phyloP scores from a whole-genome alignment of 2,797 vertebrate species.

The Danio albolineatus region DNA sequence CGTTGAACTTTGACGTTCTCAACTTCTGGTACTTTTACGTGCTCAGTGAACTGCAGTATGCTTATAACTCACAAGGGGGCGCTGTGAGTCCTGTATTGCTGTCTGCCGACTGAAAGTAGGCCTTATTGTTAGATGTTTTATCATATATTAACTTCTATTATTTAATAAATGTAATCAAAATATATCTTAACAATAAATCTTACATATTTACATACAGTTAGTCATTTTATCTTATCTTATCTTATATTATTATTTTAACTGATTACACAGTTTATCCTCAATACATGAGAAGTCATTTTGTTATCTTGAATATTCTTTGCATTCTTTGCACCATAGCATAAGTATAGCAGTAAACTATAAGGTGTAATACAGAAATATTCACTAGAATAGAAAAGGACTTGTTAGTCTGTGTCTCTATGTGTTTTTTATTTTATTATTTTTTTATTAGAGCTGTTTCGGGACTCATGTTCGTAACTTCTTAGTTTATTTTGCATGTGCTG shows the following conservation, averaged over 20 bases:
- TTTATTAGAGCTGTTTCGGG: background rate
- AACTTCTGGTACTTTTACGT: background rate
- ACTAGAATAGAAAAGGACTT: background rate
- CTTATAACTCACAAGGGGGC: slow-evolving; percentile 29
- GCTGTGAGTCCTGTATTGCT: background rate
- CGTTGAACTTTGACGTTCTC: too few relatives aligned
- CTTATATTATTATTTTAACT: too few relatives aligned
- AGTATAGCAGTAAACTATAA: background rate
- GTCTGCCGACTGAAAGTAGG: background rate
- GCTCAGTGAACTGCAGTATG: too few relatives aligned
- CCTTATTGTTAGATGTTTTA: background rate
- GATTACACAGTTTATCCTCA: background rate
- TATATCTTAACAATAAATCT: too few relatives aligned
- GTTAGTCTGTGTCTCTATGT: background rate
- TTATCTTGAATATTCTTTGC: background rate
- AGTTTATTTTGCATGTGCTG: background rate
- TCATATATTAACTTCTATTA: background rate
- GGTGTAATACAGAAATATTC: background rate
- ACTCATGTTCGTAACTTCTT: background rate
- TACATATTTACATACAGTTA: background rate
- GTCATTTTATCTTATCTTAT: too few relatives aligned
- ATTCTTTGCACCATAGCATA: background rate
- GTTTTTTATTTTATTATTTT: too few relatives aligned
- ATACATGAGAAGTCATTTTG: background rate
- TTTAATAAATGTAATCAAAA: background rate